phyloP scores from a whole-genome alignment of 2,113 vertebrate species.

The Larimichthys polyactis region DNA sequence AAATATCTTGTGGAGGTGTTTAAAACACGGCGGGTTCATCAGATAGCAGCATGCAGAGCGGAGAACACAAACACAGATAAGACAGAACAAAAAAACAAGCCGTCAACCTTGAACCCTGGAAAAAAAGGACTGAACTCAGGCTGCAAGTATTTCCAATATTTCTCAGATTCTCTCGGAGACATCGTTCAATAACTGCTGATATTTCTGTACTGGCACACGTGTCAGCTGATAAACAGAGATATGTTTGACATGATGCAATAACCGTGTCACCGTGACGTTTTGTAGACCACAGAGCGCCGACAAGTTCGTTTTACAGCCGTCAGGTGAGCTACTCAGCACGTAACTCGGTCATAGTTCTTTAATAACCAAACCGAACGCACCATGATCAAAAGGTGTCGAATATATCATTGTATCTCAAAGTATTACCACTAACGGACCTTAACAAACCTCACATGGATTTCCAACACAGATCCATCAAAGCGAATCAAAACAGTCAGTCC shows the following conservation, averaged over 20 bases:
- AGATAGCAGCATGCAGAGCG: background rate
- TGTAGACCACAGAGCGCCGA: background rate
- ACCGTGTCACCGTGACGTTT: background rate
- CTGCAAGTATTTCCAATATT: background rate
- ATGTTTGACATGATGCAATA: background rate
- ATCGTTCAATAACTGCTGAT: background rate
- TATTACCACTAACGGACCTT: background rate
- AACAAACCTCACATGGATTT: background rate
- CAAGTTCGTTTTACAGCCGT: background rate
- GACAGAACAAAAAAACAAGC: background rate
- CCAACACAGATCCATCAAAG: no score
- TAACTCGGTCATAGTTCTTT: background rate
- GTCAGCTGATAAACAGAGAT: background rate
- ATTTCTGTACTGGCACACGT: background rate
- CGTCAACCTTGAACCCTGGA: conserved; percentile 12
- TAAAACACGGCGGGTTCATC: conserved; percentile 1
- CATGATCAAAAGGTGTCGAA: rapidly evolving
- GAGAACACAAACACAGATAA: background rate
- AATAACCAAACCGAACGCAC: background rate
- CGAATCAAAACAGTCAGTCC: no score
- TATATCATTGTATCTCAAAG: no score
- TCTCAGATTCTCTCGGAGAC: background rate
- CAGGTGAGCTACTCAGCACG: background rate
- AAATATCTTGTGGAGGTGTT: background rate
- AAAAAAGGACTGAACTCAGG: no score